Percentiles rank a stretch among this genome's conserved stretches.
Conservation (phyloP, 1,140 invertebrate species). For the Portunus trituberculatus region DNA sequence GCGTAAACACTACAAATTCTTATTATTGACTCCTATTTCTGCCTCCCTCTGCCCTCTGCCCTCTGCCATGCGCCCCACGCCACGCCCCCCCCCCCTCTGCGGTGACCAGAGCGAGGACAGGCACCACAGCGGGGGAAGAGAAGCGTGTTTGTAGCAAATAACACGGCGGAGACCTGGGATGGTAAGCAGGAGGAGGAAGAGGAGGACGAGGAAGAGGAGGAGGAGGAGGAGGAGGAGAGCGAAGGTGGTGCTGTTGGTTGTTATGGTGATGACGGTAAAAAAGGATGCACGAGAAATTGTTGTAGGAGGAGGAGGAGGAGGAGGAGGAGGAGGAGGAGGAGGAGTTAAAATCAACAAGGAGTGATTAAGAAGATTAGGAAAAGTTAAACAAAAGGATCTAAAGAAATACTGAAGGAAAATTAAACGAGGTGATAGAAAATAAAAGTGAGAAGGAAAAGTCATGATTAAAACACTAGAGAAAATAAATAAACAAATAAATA, state of each 20-base stretch:
- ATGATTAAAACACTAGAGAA: neutral
- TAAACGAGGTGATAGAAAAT: neutral
- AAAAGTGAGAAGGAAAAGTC: neutral
- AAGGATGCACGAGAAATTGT: too few species aligned
- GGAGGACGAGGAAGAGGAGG: neutral
- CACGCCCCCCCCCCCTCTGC: too few species aligned
- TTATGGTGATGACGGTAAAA: neutral
- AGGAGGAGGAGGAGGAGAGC: neutral
- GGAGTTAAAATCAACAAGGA: neutral
- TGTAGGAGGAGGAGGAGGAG: neutral
- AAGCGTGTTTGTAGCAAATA: neutral
- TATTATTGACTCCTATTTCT: neutral
- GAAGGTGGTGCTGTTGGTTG: neutral
- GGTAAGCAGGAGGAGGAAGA: neutral
- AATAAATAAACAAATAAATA: neutral
- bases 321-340: neutral
- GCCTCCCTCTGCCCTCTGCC: neutral
- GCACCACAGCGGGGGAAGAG: neutral
- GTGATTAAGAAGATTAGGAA: too few species aligned
- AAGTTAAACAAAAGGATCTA: too few species aligned
- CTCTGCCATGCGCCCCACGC: neutral
- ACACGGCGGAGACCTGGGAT: neutral
- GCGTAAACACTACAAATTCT: too few species aligned
- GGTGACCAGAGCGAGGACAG: neutral
- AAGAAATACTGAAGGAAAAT: too few species aligned